Evolutionary conservation across 1,140 invertebrate species (phyloP).

Genomic region (Phenacoccus solenopsis): DNA sequence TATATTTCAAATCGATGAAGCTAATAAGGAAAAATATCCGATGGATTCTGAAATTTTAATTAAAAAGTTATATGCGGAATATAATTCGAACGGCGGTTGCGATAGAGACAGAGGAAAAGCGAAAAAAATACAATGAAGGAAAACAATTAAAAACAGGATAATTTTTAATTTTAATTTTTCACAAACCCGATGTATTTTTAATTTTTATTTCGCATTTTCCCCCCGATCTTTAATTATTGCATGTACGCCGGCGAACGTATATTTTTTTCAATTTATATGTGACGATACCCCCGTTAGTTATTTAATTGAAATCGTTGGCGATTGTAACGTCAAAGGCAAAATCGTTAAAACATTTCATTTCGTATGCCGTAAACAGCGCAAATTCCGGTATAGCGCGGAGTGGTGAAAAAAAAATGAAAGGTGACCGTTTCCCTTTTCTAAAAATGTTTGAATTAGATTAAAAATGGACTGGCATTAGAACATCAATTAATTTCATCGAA

Average conservation of each 20-base stretch:
- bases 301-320: constrained; percentile 1
- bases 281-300: neutral
- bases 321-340: neutral
- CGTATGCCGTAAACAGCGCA: neutral
- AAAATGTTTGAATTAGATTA: neutral
- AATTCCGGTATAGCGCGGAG: neutral
- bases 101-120: neutral
- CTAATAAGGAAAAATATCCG: neutral
- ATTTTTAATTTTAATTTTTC: constrained; percentile 4
- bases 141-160: constrained; percentile 3
- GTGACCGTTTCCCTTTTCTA: neutral
- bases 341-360: constrained; percentile 1
- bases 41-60: neutral
- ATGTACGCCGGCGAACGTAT: too few species aligned
- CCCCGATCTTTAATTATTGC: neutral
- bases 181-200: neutral
- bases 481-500: neutral
- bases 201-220: neutral
- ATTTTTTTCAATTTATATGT: neutral
- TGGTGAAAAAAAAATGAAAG: neutral
- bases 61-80: neutral
- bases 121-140: neutral
- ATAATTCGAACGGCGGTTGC: neutral
- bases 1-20: neutral
- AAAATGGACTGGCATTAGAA: constrained; percentile 1